Conservation (phyloP, 1,140 invertebrate genomes). For the Drosophila pectinifera region DNA sequence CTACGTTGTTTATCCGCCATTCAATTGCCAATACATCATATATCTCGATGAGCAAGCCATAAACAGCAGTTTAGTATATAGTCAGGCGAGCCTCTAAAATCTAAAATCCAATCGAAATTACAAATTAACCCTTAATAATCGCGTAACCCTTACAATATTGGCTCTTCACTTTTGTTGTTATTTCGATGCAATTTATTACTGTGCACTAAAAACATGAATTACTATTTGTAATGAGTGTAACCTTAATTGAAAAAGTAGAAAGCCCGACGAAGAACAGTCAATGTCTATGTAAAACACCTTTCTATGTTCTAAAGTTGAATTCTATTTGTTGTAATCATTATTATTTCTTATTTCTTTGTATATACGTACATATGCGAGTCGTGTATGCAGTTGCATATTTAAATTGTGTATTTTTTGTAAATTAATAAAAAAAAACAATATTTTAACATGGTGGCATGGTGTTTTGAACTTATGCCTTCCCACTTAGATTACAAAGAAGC, state of each 20-base stretch:
- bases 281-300: slow-evolving; percentile 41
- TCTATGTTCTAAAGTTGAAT: slow-evolving; percentile 39
- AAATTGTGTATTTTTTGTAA: slow-evolving; percentile 83
- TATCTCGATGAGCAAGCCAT: slow-evolving; percentile 12
- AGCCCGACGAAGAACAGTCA: slow-evolving; percentile 27
- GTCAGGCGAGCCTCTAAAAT: not conserved
- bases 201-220: slow-evolving; percentile 58
- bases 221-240: slow-evolving; percentile 28
- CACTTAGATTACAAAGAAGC: no score
- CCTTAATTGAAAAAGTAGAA: slow-evolving; percentile 1
- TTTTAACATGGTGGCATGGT: slow-evolving; percentile 47
- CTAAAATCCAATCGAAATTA: slow-evolving; percentile 37
- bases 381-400: slow-evolving; percentile 74
- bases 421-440: slow-evolving; percentile 80
- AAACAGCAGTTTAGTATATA: slow-evolving; percentile 3
- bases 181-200: slow-evolving; percentile 76
- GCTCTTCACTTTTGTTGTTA: slow-evolving; percentile 67
- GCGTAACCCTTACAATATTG: slow-evolving; percentile 44
- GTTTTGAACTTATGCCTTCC: not conserved
- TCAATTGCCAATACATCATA: slow-evolving; percentile 62
- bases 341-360: slow-evolving; percentile 70
- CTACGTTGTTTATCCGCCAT: slow-evolving; percentile 60
- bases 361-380: slow-evolving; percentile 74
- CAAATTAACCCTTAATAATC: slow-evolving; percentile 39
- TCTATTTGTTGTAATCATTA: slow-evolving; percentile 53